Base-by-base conservation (phyloP, 2,797 vertebrate species). In the Gobionotothen gibberifrons region DNA sequence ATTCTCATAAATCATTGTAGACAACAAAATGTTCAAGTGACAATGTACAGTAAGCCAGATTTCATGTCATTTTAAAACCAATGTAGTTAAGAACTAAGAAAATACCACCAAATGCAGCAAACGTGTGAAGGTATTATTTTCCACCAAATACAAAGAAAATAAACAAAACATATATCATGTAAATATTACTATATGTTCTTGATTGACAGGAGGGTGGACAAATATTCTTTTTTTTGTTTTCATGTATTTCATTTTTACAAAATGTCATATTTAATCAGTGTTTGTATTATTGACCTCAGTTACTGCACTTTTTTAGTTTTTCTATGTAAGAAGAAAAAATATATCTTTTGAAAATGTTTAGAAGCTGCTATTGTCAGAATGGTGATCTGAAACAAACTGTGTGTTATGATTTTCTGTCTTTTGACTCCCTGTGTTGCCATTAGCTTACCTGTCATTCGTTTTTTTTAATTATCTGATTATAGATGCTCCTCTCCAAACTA, bases 241-340 rank as follows among this genome's bases (percentile, higher is more conserved):
- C 70, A 81, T 93, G 85, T 88, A 79, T 89, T 88, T 91, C 79
- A 81, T 85, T 90, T 93, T 86, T 76, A 85, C 78, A 89, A 87
- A 90, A 94, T 93, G 89, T 87, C 90, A 46, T 94, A 91, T 93
- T 90, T 95, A 94, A 93, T 93, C 95, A 94, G 95, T 96, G 95
- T 95, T 96, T 92, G 90, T 95, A 94, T 94, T 93, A 93, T 94
- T 95, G 94, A 96, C 95, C 95, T 97, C 95, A 90, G 94, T 96
- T 95, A 94, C 95, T 96, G 95, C 96, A 96, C 95, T 96, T 96
- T 67, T 93, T 92, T 95, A 93, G 88, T 91, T 91, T 91, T 91
- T 90, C 87, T 90, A 88, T 91, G 89, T 91, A 92, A 93, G 87
- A 88, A 93, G 84, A 82, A 78, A 43, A 92, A 85, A 81, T 86